These are phyloP conservation scores for Patella depressa DNA, from an alignment of 2,888 invertebrate species.

Conservation along the genomic window DNA sequence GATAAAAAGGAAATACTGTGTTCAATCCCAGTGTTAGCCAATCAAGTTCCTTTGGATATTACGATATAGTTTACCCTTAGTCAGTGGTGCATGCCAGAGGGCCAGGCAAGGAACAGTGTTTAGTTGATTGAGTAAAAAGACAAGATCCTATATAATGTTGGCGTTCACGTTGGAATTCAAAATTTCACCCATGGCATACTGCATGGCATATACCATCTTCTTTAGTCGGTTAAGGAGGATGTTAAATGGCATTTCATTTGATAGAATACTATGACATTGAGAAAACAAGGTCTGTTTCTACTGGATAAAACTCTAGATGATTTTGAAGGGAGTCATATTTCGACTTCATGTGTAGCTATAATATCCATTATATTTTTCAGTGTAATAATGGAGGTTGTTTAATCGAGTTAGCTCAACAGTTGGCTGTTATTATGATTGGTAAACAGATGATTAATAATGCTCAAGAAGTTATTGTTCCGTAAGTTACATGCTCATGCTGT, in stretches of 20 bases:
- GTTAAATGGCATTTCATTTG: neutral
- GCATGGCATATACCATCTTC: slow-evolving; percentile 1
- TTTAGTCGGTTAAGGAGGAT: no score
- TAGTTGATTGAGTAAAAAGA: no score
- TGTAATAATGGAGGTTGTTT: slow-evolving; percentile 76
- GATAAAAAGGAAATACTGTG: no score
- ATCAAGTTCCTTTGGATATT: no score
- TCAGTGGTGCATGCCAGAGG: no score
- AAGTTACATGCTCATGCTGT: slow-evolving; percentile 48
- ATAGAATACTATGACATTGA: neutral
- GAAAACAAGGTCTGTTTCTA: neutral
- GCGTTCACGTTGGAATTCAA: no score
- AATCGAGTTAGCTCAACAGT: slow-evolving; percentile 75
- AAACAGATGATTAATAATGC: slow-evolving; percentile 76
- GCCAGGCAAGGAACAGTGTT: no score
- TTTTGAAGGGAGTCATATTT: neutral
- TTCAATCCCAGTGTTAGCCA: no score
- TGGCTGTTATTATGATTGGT: slow-evolving; percentile 77
- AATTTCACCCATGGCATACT: neutral
- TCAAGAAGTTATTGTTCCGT: slow-evolving; percentile 75
- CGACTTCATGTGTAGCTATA: neutral
- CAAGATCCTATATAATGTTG: no score
- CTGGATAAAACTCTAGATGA: neutral
- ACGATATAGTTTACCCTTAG: no score
- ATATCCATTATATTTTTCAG: slow-evolving; percentile 58